Conservation (phyloP, 1,140 invertebrate species). For the Eriocheir sinensis region DNA sequence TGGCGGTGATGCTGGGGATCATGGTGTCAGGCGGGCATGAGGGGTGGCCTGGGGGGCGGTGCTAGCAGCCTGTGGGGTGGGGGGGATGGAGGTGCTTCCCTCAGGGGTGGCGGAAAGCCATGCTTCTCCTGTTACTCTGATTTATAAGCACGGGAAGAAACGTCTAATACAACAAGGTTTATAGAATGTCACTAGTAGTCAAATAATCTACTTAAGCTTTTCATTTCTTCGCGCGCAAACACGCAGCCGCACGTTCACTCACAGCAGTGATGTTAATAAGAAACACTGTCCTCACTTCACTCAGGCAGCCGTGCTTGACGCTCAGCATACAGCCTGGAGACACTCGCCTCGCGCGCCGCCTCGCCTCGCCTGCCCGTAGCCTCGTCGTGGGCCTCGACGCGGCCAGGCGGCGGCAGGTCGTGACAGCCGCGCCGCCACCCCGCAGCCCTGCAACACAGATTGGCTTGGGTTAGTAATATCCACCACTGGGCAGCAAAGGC, state of each 20-base stretch:
- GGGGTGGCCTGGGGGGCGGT: neutral
- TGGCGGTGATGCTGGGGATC: constrained; percentile 61
- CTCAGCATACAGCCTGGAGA: neutral
- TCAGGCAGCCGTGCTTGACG: neutral
- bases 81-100: neutral
- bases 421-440: neutral
- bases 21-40: neutral
- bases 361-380: neutral
- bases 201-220: neutral
- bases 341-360: neutral
- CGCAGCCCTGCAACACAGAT: neutral
- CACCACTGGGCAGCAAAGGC: neutral
- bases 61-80: neutral
- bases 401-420: neutral
- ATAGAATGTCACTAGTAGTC: neutral
- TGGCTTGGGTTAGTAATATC: neutral
- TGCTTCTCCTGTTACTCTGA: neutral
- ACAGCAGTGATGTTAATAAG: too few species aligned
- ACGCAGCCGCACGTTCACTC: too few species aligned
- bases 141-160: neutral
- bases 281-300: neutral
- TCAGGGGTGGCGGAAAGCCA: neutral
- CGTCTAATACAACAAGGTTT: neutral
- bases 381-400: neutral
- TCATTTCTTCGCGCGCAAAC: neutral